phyloP scores from a whole-genome alignment of 2,888 invertebrate species.

The Luperina testacea region DNA sequence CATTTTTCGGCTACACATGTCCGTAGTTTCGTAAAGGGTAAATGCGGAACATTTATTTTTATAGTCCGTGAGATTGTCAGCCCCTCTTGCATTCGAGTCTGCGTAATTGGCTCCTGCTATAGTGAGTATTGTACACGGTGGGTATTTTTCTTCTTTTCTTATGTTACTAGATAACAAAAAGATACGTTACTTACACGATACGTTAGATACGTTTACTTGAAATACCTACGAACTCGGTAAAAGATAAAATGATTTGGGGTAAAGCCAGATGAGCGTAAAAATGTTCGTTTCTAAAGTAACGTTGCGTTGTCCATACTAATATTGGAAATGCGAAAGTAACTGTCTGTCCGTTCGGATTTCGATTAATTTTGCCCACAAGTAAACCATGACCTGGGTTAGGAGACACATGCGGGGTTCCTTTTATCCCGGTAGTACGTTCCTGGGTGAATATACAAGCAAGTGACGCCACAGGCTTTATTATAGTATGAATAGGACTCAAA shows the following conservation, averaged over 20 bases:
- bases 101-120: slow-evolving; percentile 52
- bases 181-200: background rate
- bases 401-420: background rate
- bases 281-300: background rate
- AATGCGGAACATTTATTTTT: slow-evolving; percentile 65
- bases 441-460: background rate
- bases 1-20: slow-evolving; percentile 31
- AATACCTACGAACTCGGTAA: no score
- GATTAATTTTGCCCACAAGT: background rate
- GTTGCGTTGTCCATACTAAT: background rate
- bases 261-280: background rate
- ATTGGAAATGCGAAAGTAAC: no score
- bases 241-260: background rate
- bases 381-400: background rate
- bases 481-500: background rate
- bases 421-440: background rate
- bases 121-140: slow-evolving; percentile 16
- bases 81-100: slow-evolving; percentile 58
- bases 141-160: slow-evolving; percentile 10
- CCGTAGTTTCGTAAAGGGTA: slow-evolving; percentile 47
- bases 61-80: slow-evolving; percentile 58
- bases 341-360: no score
- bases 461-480: background rate
- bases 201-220: background rate
- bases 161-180: background rate